phyloP scores from a whole-genome alignment of 2,113 vertebrate species.

The Condylura cristata region DNA sequence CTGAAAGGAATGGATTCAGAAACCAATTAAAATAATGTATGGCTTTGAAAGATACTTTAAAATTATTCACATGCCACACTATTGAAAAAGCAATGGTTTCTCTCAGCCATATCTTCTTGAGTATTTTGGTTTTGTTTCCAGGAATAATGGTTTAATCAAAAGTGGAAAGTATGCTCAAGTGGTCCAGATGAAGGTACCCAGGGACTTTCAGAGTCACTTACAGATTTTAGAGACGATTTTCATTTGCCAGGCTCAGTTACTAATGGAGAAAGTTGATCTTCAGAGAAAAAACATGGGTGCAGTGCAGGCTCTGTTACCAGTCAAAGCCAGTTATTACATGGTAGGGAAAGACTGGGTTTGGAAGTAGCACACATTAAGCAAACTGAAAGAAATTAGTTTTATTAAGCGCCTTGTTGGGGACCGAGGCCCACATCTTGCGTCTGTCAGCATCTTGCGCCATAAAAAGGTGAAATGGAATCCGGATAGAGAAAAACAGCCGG shows the following conservation, averaged over 20 bases:
- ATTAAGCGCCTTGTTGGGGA: not conserved
- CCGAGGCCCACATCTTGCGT: too few relatives aligned
- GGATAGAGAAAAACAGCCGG: too few relatives aligned
- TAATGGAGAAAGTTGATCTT: constrained; percentile 40
- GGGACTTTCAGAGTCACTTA: constrained; percentile 63
- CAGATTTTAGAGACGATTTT: constrained; percentile 42
- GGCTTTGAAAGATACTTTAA: constrained; percentile 79
- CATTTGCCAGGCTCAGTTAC: constrained; percentile 12
- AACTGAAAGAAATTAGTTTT: constrained; percentile 15
- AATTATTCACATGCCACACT: constrained; percentile 80
- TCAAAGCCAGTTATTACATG: not conserved
- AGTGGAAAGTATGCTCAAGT: constrained; percentile 65
- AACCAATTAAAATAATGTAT: constrained; percentile 84
- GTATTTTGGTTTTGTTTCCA: constrained; percentile 68
- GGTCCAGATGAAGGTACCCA: constrained; percentile 58
- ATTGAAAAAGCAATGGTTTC: constrained; percentile 59
- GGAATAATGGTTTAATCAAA: constrained; percentile 83
- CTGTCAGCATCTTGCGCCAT: too few relatives aligned
- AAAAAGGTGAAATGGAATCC: too few relatives aligned
- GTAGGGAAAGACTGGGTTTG: not conserved
- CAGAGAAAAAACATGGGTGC: not conserved
- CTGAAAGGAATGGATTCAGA: constrained; percentile 81
- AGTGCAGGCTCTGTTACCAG: not conserved
- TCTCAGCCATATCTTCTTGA: constrained; percentile 63
- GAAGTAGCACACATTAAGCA: not conserved